phyloP scores from a whole-genome alignment of 1,140 invertebrate genomes.

The Andricus grossulariae region DNA sequence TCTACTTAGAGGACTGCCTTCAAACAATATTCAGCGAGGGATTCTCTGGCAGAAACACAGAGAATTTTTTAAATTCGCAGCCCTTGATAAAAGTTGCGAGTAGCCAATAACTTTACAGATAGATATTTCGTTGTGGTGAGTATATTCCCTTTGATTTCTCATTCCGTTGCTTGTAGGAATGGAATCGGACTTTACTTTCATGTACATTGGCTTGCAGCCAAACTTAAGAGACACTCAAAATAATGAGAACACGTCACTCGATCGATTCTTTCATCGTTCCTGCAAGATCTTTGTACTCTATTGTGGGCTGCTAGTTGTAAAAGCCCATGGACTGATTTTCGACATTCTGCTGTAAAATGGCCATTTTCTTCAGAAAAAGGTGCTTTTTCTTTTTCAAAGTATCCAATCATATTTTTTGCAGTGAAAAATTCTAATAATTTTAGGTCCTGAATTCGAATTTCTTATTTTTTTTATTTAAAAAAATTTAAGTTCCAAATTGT shows the following conservation, averaged over 20 bases:
- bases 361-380: no score
- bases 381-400: no score
- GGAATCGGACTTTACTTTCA: slow-evolving; percentile 46
- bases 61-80: not conserved
- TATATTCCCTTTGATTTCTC: slow-evolving; percentile 36
- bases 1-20: no score
- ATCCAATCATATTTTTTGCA: no score
- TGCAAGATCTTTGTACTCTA: not conserved
- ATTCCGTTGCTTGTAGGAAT: slow-evolving; percentile 18
- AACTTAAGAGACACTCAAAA: slow-evolving; percentile 58
- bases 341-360: no score
- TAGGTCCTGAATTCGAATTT: no score
- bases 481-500: no score
- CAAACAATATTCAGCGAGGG: no score
- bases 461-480: no score
- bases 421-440: no score
- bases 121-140: slow-evolving; percentile 30
- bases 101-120: not conserved
- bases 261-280: slow-evolving; percentile 53
- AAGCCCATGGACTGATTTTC: no score
- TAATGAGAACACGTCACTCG: slow-evolving; percentile 58
- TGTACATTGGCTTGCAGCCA: slow-evolving; percentile 51
- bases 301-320: no score
- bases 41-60: not conserved
- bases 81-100: not conserved